Conservation (phyloP, 2,888 invertebrate species). For the Xestia sexstrigata region DNA sequence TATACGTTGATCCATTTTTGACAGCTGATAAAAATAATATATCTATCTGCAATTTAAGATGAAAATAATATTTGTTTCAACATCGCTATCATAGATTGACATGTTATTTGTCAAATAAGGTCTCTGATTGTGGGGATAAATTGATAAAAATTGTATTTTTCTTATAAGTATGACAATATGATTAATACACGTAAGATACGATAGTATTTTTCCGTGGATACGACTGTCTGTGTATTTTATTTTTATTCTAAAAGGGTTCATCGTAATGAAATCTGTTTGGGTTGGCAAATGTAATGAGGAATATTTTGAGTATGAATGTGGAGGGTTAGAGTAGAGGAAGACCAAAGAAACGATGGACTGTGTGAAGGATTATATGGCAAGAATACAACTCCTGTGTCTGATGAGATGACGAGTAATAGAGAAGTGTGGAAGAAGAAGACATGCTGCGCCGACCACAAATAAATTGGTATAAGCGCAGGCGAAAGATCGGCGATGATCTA, state of each 20-base stretch:
- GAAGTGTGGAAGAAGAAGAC: too few species aligned
- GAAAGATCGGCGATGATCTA: too few species aligned
- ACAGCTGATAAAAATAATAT: conserved; percentile 32
- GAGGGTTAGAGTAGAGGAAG: too few species aligned
- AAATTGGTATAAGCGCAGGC: too few species aligned
- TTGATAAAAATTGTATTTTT: conserved; percentile 44
- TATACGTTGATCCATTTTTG: not conserved
- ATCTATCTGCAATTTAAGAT: conserved; percentile 35
- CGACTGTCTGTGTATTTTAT: not conserved
- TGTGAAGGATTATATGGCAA: too few species aligned
- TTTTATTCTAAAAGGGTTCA: not conserved
- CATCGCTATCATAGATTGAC: conserved; percentile 26
- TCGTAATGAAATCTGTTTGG: too few species aligned
- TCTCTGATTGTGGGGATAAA: conserved; percentile 48
- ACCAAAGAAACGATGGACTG: too few species aligned
- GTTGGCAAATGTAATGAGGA: too few species aligned
- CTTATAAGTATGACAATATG: conserved; percentile 38
- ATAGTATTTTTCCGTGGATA: not conserved
- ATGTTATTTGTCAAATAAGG: conserved; percentile 46
- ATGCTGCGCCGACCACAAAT: too few species aligned
- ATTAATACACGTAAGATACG: conserved; percentile 17
- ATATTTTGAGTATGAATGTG: too few species aligned
- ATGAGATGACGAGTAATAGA: too few species aligned
- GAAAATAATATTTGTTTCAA: conserved; percentile 45
- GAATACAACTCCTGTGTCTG: too few species aligned